Evolutionary conservation across 2,113 vertebrate species (phyloP), one percentile per base, ranked within the genome.

Genomic region (Saguinus midas): DNA sequence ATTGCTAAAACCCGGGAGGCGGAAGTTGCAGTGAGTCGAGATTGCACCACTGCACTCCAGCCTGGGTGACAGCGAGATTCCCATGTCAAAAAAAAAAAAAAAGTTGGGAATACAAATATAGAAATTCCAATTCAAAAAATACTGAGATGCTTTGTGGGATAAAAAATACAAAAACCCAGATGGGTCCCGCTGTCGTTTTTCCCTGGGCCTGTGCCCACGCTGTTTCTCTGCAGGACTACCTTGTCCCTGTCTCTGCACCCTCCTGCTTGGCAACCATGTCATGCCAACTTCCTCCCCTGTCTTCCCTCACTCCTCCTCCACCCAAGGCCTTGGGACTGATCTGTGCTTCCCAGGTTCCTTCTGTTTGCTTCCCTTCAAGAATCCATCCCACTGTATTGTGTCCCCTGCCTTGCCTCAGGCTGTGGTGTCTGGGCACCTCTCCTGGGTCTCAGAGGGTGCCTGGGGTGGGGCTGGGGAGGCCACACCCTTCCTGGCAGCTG

Each of bases 401-500:
- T 20, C 40, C 50, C 32, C 40, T 27, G 32, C 72, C 25, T 96
- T 1, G 11, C 40, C 61, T 89, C n/a, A 57, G 78, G 21, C 35
- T 23, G 1, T 4, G 14, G 88, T 48, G 35, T 58, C 91, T 76
- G 70, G 68, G 80, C 20, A 82, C 52, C 90, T 35, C 61, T 80
- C 35, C 87, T 87, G 64, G 91, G 32, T 66, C 37, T 90, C 90
- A 52, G 45, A 87, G 84, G 72, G 87, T 84, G 87, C 11, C 79
- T 82, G 55, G 84, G 83, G 80, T 84, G 95, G 81, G 37, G 66
- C 79, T 48, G n/a, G 40, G 81, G 50, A 91, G 73, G 83, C 68
- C 96, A 94, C 96, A 1, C 96, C 97, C 52, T 75, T 96, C 55
- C 88, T 97, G 97, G 98, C 97, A 88, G 82, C 82, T 84, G 87